These are phyloP conservation scores for Pongo pygmaeus DNA, from an alignment of 2,113 vertebrate genomes.

Conservation along the genomic window DNA sequence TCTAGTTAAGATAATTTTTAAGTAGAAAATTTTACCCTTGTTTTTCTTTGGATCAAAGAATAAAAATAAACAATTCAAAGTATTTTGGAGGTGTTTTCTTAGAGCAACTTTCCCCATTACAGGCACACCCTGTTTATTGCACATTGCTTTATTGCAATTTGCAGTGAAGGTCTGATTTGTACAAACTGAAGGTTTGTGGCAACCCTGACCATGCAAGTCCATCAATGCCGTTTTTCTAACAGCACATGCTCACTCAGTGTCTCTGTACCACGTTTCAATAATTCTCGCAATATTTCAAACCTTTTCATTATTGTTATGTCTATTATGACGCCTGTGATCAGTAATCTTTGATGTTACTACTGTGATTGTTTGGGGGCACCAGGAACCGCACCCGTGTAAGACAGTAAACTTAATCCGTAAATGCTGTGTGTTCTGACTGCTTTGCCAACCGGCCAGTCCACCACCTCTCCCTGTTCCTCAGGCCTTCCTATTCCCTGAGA, in stretches of 20 bases:
- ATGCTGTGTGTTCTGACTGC: background rate
- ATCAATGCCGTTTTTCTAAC: rapidly evolving
- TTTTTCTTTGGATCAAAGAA: background rate
- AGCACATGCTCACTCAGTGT: background rate
- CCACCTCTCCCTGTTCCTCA: background rate
- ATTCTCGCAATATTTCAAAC: background rate
- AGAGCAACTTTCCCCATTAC: background rate
- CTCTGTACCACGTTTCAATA: background rate
- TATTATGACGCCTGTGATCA: background rate
- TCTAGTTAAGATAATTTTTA: background rate
- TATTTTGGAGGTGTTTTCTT: background rate
- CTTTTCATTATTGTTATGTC: background rate
- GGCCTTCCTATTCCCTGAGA: background rate
- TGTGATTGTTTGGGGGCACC: background rate
- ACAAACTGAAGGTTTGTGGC: background rate
- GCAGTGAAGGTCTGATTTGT: background rate
- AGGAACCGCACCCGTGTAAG: background rate
- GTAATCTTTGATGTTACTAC: background rate
- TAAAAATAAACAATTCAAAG: background rate
- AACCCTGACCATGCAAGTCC: background rate
- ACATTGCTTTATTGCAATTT: background rate
- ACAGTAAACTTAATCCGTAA: background rate
- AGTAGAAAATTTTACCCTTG: background rate
- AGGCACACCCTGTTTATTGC: background rate
- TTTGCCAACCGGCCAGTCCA: background rate